Base-by-base conservation (phyloP, 2,113 vertebrate genomes). In the Notarius lentiginosus region DNA sequence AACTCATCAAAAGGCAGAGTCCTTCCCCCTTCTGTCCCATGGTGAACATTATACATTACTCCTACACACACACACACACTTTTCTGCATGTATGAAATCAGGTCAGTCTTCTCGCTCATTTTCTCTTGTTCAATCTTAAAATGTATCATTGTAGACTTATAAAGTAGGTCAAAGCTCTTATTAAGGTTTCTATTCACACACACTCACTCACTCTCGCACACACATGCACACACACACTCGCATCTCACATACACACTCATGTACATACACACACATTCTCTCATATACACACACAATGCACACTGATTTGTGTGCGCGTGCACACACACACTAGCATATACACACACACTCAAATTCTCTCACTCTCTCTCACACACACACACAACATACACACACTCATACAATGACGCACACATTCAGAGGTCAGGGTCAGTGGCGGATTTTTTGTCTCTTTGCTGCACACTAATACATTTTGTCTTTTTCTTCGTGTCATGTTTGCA, bases 1-100 rank as follows among this genome's bases (percentile, higher is more conserved):
- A 80, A 85, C 84, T 90, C 79, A 79, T 88, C 73, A 83, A 83
- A 79, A 87, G 79, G 73, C 73, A 68, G 30, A n/a, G 15, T 22
- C 56, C n/a, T 75, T 79, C 84, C 76, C 49, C 27, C 65, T 80
- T 86, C 63, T 55, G 75, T 86, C 84, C 84, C 75, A 30, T 80
- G 76, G 61, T 58, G 75, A 80, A 56, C 47, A 85, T 76, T 53
- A 79, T 14, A 68, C 47, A 85, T 76, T 34, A 79, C 41, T 66
- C 76, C 53, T 47, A 80, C 76, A 68, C 84, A 68, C 82, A 61
- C 24, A 77, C 75, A 79, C 51, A 55, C 51, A 66, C 76, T 70
- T 81, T 88, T 86, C 60, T 82, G 82, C 86, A 72, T n/a, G 41
- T 85, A 72, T 58, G 70, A 88, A 88, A 88, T 88, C 56, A 88